A percentile compares a stretch with the other conserved stretches of the same genome.
These are phyloP conservation scores for Formica exsecta DNA, from an alignment of 1,140 invertebrate genomes.

Conservation along the genomic window DNA sequence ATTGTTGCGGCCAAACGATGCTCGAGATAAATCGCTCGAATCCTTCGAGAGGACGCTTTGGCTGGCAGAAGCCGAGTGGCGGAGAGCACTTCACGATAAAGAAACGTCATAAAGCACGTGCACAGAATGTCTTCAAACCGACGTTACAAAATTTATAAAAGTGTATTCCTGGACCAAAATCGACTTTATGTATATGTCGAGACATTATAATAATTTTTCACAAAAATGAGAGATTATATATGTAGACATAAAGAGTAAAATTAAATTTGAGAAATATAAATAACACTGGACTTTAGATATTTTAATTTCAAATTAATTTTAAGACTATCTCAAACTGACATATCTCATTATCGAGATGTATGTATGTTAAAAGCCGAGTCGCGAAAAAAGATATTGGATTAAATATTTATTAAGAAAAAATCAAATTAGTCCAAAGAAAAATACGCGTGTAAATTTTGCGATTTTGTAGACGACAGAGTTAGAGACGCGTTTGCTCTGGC, in stretches of 20 bases:
- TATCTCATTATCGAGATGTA: background rate
- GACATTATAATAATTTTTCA: background rate
- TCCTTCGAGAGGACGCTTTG: slow-evolving; percentile 41
- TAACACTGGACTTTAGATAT: no score
- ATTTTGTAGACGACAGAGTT: background rate
- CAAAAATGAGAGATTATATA: no score
- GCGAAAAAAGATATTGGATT: no score
- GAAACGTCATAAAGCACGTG: slow-evolving; percentile 53
- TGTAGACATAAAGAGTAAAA: background rate
- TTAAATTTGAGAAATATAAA: slow-evolving; percentile 7
- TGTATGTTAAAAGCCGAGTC: background rate
- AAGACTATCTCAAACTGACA: background rate
- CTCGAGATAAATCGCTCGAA: slow-evolving; percentile 67
- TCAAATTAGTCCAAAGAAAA: background rate
- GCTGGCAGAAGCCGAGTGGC: slow-evolving; percentile 42
- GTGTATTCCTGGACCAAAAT: background rate
- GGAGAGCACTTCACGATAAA: slow-evolving; percentile 45
- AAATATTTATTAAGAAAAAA: background rate
- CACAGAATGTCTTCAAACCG: slow-evolving; percentile 8
- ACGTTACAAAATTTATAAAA: slow-evolving; percentile 21
- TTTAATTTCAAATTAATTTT: background rate
- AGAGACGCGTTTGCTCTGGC: background rate
- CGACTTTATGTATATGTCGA: background rate
- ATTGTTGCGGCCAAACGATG: slow-evolving; percentile 56
- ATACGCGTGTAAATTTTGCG: background rate